Evolutionary conservation across 2,888 invertebrate genomes (phyloP), one percentile per base, ranked within the genome.

Genomic region (Chymomyza procnemis): DNA sequence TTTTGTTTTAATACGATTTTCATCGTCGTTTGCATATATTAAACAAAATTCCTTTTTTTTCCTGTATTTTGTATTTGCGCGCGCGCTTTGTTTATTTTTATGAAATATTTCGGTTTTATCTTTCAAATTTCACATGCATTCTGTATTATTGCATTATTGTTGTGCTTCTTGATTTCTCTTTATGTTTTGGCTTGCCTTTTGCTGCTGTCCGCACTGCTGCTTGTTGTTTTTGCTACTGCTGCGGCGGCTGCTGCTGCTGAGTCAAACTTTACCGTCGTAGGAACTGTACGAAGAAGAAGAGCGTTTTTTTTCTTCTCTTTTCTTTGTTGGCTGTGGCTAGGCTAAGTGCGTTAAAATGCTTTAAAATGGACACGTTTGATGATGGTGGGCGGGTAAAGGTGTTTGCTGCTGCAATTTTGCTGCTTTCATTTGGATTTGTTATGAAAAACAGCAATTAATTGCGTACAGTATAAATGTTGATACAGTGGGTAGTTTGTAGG

Each of bases 201-300:
- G 54, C 50, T 63, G 59, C 41, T 61, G 48, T 55, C 26, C 26
- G 26, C 3, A 26, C 26, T 26, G 26, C 26, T 26, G 3, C 21
- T 22, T 54, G 14, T 22, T 21, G 47, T 14, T 63, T 19, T 50
- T 46, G 21, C 34, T 48, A 22, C 41, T 47, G 57, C 55, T 67
- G 55, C 48, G 18, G 59, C 64, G 68, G 56, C 63, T 12, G 52
- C 58, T 47, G 60, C 59, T 50, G 67, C 63, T 76, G 69, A 76
- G 69, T 76, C 80, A 80, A 76, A 71, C 67, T 58, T 66, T 62
- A 71, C 26, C 50, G 61, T 61, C 61, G 84, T 79, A 85, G 84
- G 85, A 83, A 83, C 86, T 83, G 83, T 84, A 81, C 84, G 71
- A 85, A 82, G 78, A 78, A 79, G 84, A 75, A 72, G 76, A 68